Evolutionary conservation across 2,888 invertebrate species (phyloP).

Genomic region (Neoitamus cyanurus): DNA sequence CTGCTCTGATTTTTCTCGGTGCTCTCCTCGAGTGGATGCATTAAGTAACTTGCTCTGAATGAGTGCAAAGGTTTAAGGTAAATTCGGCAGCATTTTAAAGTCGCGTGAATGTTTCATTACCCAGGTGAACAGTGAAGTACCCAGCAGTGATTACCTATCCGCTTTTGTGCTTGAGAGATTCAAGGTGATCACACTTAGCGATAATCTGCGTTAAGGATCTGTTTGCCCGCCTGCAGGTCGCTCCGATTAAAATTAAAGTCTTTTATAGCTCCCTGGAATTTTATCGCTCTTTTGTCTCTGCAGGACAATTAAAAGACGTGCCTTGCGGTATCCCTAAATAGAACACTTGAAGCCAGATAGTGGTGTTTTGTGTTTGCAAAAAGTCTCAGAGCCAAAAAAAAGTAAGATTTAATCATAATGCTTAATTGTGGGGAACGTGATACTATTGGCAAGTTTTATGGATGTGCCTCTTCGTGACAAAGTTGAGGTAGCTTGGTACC

Average conservation of each 20-base stretch:
- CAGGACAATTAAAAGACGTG: neutral
- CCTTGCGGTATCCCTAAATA: neutral
- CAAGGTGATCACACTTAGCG: neutral
- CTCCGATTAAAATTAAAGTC: neutral
- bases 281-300: neutral
- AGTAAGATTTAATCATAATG: neutral
- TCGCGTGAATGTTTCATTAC: neutral
- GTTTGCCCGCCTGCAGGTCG: neutral
- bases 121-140: neutral
- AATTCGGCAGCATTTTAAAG: neutral
- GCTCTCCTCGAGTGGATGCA: neutral
- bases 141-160: neutral
- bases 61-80: neutral
- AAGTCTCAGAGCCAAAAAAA: neutral
- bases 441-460: neutral
- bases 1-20: neutral
- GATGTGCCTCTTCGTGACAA: neutral
- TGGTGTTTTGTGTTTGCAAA: neutral
- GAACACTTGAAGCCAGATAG: neutral
- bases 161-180: neutral
- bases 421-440: neutral
- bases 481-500: neutral
- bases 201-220: neutral
- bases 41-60: neutral
- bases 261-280: neutral